Conservation (phyloP, 2,888 invertebrate species). For the Leptopterna dolabrata region DNA sequence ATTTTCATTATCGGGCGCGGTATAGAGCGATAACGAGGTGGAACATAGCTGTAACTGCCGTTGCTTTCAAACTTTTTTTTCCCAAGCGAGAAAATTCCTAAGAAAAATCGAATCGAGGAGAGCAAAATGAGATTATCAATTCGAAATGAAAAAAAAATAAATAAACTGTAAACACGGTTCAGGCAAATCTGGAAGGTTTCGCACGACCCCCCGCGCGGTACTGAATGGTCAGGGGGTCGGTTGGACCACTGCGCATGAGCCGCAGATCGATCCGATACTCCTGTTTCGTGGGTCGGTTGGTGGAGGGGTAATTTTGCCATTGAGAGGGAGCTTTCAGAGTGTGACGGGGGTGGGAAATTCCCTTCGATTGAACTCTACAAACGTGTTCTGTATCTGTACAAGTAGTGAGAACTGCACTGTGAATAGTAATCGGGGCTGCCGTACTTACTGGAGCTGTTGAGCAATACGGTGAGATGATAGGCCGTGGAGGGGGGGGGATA, state of each 20-base stretch:
- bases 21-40: neutral
- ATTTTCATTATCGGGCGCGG: neutral
- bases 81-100: no score
- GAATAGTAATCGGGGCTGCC: no score
- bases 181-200: neutral
- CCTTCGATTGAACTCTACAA: no score
- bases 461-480: no score
- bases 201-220: conserved; percentile 16
- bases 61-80: neutral
- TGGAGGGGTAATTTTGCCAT: neutral
- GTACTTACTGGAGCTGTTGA: no score
- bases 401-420: no score
- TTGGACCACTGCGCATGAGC: conserved; percentile 19
- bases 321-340: neutral
- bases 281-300: neutral
- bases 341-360: neutral
- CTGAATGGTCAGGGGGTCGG: neutral
- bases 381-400: no score
- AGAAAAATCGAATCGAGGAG: no score
- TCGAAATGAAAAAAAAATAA: neutral
- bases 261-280: conserved; percentile 34
- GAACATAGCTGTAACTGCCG: neutral
- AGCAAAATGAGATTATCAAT: no score
- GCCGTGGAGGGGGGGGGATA: no score
- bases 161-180: neutral